Conservation (phyloP, 30 jellyfish, hydroid and myxozoan species). For the Aurelia coerulea region DNA sequence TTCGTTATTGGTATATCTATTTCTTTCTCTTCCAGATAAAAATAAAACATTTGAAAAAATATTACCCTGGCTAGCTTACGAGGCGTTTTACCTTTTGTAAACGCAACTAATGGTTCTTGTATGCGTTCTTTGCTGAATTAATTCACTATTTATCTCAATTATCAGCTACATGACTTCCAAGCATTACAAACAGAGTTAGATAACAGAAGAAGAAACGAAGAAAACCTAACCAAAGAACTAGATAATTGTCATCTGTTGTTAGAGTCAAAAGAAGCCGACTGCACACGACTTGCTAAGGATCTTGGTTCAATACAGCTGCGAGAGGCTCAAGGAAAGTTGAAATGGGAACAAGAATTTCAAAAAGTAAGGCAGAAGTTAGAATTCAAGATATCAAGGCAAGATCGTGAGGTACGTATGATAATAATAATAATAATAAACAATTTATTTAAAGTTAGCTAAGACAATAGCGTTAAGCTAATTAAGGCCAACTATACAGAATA, state of each 20-base stretch:
- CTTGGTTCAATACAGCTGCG: slow-evolving; percentile 98
- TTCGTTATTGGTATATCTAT: no score
- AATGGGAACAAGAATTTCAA: slow-evolving; percentile 68
- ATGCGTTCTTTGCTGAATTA: no score
- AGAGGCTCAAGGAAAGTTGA: slow-evolving; percentile 90
- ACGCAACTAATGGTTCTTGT: no score
- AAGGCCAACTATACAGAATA: no score
- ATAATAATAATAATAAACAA: no score
- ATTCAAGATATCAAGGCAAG: slow-evolving; percentile 51
- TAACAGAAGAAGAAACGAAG: slow-evolving; percentile 21
- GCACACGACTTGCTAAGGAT: slow-evolving; percentile 94
- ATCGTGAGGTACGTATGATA: slow-evolving; percentile 83
- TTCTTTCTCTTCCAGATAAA: no score
- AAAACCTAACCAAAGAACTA: slow-evolving; percentile 70
- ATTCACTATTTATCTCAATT: background rate
- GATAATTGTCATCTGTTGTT: slow-evolving; percentile 79
- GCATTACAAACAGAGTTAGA: slow-evolving; percentile 7
- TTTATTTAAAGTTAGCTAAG: no score
- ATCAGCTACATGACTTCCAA: background rate
- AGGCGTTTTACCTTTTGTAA: no score
- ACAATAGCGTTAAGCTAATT: no score
- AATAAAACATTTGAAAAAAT: no score
- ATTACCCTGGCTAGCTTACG: no score
- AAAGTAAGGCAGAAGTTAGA: slow-evolving; percentile 44
- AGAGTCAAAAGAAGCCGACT: slow-evolving; percentile 89